Conservation (phyloP, 2,797 vertebrate genomes). For the Rhodeus uyekii region DNA sequence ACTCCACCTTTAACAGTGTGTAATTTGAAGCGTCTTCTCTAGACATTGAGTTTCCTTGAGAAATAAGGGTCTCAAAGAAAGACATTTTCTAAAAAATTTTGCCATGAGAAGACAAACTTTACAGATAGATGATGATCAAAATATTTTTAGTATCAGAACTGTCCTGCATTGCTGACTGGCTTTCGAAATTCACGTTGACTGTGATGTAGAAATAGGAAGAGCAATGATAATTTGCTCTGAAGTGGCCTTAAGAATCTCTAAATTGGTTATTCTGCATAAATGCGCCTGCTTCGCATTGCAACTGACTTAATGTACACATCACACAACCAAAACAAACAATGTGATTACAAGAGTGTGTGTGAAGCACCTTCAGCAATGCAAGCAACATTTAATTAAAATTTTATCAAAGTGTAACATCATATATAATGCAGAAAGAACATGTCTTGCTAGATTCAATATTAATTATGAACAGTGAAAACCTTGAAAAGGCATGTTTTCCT, state of each 20-base stretch:
- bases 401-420: neutral
- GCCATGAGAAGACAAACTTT: neutral
- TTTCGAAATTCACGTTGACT: neutral
- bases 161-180: slow-evolving; percentile 12
- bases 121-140: neutral
- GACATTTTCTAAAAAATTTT: neutral
- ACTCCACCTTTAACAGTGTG: neutral
- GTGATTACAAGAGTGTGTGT: neutral
- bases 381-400: neutral
- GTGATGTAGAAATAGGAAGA: slow-evolving; percentile 9
- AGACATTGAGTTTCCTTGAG: neutral
- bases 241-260: slow-evolving; percentile 27
- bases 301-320: neutral
- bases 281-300: neutral
- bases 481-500: neutral
- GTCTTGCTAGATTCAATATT: neutral
- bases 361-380: neutral
- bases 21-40: neutral
- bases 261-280: slow-evolving; percentile 47
- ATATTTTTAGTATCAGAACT: neutral
- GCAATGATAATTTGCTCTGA: slow-evolving; percentile 1
- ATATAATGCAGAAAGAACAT: neutral
- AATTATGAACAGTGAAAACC: neutral
- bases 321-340: neutral
- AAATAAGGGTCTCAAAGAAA: neutral